phyloP scores from a whole-genome alignment of 2,113 vertebrate genomes.

The Corvus moneduloides region DNA sequence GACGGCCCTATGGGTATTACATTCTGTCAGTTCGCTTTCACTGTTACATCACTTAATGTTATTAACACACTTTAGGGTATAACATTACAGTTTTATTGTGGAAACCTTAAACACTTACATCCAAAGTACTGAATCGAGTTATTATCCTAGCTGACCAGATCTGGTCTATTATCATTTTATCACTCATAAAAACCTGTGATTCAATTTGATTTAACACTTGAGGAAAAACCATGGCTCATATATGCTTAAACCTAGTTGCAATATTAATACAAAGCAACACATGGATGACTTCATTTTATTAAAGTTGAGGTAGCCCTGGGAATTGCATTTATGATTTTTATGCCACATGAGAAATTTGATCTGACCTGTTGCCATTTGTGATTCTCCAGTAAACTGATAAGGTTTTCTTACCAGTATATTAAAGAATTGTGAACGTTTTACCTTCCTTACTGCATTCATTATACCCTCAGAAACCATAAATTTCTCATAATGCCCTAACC shows the following conservation, averaged over 20 bases:
- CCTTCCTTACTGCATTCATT: constrained; percentile 38
- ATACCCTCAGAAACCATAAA: background rate
- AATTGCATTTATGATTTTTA: constrained; percentile 67
- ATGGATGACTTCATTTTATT: constrained; percentile 79
- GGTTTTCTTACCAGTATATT: constrained; percentile 26
- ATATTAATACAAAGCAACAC: constrained; percentile 73
- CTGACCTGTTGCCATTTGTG: constrained; percentile 66
- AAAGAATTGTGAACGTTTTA: background rate
- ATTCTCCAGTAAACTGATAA: constrained; percentile 61
- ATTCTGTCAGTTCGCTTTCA: constrained; percentile 91
- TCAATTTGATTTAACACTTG: constrained; percentile 79
- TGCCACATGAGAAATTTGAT: constrained; percentile 43
- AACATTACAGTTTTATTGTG: constrained; percentile 96
- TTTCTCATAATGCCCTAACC: background rate
- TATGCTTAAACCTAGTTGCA: constrained; percentile 64
- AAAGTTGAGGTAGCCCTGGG: constrained; percentile 72
- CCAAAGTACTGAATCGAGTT: constrained; percentile 92
- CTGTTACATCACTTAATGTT: constrained; percentile 97
- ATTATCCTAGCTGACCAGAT: constrained; percentile 87
- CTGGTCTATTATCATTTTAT: constrained; percentile 80
- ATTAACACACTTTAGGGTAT: constrained; percentile 98
- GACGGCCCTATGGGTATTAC: constrained; percentile 84
- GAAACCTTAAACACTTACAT: constrained; percentile 97
- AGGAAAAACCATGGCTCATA: constrained; percentile 64
- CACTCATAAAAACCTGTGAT: constrained; percentile 78